Percentiles rank a stretch among this genome's conserved stretches.
Conservation (phyloP, 2,797 vertebrate genomes). For the Lepilemur ruficaudatus region DNA sequence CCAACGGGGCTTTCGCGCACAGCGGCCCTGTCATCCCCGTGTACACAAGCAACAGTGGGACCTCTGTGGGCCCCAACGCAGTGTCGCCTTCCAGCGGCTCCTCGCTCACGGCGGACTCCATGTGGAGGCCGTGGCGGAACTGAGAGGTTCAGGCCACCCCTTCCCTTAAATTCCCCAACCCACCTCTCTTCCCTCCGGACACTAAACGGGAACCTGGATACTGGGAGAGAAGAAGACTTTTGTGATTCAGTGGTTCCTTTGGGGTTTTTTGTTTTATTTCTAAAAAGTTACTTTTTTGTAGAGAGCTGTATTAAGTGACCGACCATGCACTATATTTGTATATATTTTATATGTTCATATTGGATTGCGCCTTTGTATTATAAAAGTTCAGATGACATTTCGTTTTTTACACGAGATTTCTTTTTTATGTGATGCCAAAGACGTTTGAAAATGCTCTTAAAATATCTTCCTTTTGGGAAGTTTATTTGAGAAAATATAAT, state of each 20-base stretch:
- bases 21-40: constrained; percentile 93
- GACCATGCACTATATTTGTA: constrained; percentile 96
- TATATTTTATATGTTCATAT: constrained; percentile 96
- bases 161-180: not conserved
- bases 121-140: constrained; percentile 98
- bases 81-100: constrained; percentile 90
- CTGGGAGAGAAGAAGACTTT: constrained; percentile 79
- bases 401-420: constrained; percentile 93
- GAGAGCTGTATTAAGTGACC: constrained; percentile 82
- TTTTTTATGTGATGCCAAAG: constrained; percentile 96
- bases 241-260: constrained; percentile 70
- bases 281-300: constrained; percentile 85
- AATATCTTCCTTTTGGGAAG: constrained; percentile 78
- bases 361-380: constrained; percentile 97
- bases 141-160: constrained; percentile 3
- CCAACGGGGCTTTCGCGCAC: constrained; percentile 93
- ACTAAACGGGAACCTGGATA: constrained; percentile 79
- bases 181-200: constrained; percentile 39
- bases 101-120: constrained; percentile 93
- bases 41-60: constrained; percentile 88
- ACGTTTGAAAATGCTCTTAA: constrained; percentile 92
- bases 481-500: constrained; percentile 80
- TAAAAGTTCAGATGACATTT: constrained; percentile 90
- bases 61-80: constrained; percentile 83
- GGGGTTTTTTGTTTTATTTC: constrained; percentile 82